phyloP scores from a whole-genome alignment of 2,888 invertebrate species.

The Nephrocerus scutellatus region DNA sequence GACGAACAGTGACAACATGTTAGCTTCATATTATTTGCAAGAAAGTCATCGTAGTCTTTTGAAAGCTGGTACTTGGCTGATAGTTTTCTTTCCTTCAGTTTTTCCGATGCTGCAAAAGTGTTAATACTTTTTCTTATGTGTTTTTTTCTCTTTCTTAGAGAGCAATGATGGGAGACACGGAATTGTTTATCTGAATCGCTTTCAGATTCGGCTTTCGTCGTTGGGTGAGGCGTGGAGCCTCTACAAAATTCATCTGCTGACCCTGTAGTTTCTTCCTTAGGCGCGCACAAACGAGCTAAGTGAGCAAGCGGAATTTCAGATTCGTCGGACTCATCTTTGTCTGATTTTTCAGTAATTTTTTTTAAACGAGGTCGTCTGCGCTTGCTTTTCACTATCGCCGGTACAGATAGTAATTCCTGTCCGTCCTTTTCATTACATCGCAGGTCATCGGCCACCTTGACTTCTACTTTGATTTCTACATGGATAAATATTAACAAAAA shows the following conservation, averaged over 20 bases:
- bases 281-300: constrained; percentile 5
- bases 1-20: constrained; percentile 35
- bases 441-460: too few species aligned
- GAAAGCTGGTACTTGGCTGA: constrained; percentile 20
- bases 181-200: constrained; percentile 16
- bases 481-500: constrained; percentile 14
- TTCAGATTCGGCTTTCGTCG: constrained; percentile 5
- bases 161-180: too few species aligned
- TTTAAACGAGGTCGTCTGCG: too few species aligned
- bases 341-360: too few species aligned
- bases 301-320: constrained; percentile 18
- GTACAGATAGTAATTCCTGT: too few species aligned
- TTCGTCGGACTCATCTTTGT: constrained; percentile 14
- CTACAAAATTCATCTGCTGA: background rate
- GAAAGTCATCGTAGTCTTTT: constrained; percentile 34
- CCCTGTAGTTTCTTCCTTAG: background rate
- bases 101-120: background rate
- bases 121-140: constrained; percentile 2
- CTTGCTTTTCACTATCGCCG: too few species aligned
- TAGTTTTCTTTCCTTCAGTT: constrained; percentile 15
- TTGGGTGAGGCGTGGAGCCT: too few species aligned
- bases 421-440: too few species aligned
- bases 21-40: constrained; percentile 36
- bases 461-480: constrained; percentile 18
- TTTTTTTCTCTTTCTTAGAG: constrained; percentile 5